Percentiles rank a stretch among this genome's conserved stretches.
These are phyloP conservation scores for Sorex maritimensis DNA, from an alignment of 2,797 vertebrate species.

Conservation along the genomic window DNA sequence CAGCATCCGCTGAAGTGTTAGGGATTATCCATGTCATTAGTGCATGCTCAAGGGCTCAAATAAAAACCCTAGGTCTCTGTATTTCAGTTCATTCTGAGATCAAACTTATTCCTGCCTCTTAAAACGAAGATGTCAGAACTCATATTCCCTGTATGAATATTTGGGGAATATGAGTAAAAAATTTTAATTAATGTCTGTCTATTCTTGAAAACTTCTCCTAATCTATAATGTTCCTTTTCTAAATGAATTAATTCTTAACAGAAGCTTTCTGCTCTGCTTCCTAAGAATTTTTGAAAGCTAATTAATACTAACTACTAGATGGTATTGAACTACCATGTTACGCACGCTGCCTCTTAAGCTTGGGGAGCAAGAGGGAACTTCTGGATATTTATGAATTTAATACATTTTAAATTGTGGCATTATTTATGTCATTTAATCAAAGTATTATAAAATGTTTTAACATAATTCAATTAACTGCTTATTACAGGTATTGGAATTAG, in stretches of 20 bases:
- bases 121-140: slow-evolving; percentile 43
- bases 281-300: slow-evolving; percentile 64
- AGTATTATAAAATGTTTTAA: slow-evolving; percentile 73
- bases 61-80: slow-evolving; percentile 75
- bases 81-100: slow-evolving; percentile 89
- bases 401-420: slow-evolving; percentile 61
- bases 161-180: slow-evolving; percentile 44
- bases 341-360: slow-evolving; percentile 38
- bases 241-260: slow-evolving; percentile 63
- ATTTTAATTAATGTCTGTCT: slow-evolving; percentile 51
- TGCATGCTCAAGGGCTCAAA: slow-evolving; percentile 85
- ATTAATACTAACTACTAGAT: background rate
- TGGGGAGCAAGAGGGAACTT: slow-evolving; percentile 67
- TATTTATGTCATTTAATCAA: slow-evolving; percentile 68
- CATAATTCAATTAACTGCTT: slow-evolving; percentile 81
- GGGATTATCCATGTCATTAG: slow-evolving; percentile 84
- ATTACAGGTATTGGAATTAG: slow-evolving; percentile 84
- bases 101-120: slow-evolving; percentile 76
- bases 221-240: slow-evolving; percentile 55
- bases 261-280: slow-evolving; percentile 68
- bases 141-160: slow-evolving; percentile 52
- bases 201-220: slow-evolving; percentile 67
- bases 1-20: slow-evolving; percentile 84
- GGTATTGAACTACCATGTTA: slow-evolving; percentile 15
- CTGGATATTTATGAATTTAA: slow-evolving; percentile 73